Evolutionary conservation across 2,888 invertebrate genomes (phyloP).

Genomic region (Xylocampa areola): DNA sequence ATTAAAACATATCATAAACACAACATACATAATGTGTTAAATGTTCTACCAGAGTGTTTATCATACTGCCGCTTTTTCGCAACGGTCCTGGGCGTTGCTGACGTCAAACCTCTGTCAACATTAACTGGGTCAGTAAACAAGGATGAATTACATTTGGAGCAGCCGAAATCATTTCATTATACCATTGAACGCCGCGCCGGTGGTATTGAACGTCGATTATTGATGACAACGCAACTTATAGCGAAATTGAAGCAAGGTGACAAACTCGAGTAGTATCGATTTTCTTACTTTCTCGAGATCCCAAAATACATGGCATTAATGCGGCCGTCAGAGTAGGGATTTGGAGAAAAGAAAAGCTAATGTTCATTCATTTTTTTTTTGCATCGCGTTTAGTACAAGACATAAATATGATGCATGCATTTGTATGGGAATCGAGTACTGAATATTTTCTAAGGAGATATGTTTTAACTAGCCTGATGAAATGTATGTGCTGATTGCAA

Average conservation of each 20-base stretch:
- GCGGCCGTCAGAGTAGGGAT: not conserved
- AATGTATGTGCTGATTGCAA: constrained; percentile 62
- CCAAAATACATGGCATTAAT: not conserved
- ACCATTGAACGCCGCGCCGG: constrained; percentile 61
- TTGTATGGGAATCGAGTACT: too few species aligned
- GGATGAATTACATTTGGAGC: constrained; percentile 81
- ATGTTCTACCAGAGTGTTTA: constrained; percentile 73
- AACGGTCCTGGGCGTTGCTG: constrained; percentile 74
- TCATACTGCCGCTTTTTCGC: constrained; percentile 73
- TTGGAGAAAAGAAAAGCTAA: too few species aligned
- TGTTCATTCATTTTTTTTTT: not conserved
- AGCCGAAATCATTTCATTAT: constrained; percentile 73
- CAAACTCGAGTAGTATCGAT: constrained; percentile 33
- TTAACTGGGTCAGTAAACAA: constrained; percentile 85
- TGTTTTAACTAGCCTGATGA: constrained; percentile 12
- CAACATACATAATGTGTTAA: constrained; percentile 69
- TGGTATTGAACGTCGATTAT: constrained; percentile 48
- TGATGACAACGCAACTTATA: constrained; percentile 50
- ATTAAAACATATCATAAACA: constrained; percentile 73
- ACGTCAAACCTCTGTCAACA: constrained; percentile 86
- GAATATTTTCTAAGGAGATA: not conserved
- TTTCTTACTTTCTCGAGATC: constrained; percentile 11
- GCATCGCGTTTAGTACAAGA: not conserved
- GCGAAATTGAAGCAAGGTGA: constrained; percentile 11
- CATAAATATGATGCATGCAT: too few species aligned